A percentile compares a stretch with the other conserved stretches of the same genome.
These are phyloP conservation scores for Nomada goodeniana DNA, from an alignment of 2,888 invertebrate species.

Conservation along the genomic window DNA sequence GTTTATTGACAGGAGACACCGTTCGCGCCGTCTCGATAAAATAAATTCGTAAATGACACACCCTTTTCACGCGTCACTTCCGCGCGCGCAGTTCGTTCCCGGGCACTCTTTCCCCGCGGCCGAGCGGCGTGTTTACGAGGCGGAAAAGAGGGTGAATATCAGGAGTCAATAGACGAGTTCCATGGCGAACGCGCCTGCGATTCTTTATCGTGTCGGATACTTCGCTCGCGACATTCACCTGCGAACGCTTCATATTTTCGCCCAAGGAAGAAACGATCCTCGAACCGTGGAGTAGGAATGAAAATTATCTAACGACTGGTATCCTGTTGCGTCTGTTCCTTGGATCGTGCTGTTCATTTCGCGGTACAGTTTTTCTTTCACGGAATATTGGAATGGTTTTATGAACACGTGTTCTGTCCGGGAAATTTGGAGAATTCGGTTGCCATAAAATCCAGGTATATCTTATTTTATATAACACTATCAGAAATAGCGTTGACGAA, in stretches of 20 bases:
- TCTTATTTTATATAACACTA: too few relatives aligned
- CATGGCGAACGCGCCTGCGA: constrained; percentile 34
- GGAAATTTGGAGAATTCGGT: too few relatives aligned
- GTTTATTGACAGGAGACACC: constrained; percentile 29
- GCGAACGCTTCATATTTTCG: constrained; percentile 26
- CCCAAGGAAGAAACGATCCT: constrained; percentile 9
- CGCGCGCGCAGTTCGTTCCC: constrained; percentile 48
- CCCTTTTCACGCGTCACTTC: constrained; percentile 69
- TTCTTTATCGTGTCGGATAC: constrained; percentile 44
- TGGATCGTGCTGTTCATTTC: too few relatives aligned
- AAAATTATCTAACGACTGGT: constrained; percentile 8
- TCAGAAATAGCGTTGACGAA: too few relatives aligned
- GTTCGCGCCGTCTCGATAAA: constrained; percentile 54
- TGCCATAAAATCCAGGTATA: too few relatives aligned
- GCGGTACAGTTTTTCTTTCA: too few relatives aligned
- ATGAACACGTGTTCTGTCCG: too few relatives aligned
- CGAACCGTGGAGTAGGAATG: not conserved
- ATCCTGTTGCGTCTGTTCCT: constrained; percentile 1
- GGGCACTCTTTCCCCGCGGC: constrained; percentile 31
- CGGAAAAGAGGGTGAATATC: constrained; percentile 65
- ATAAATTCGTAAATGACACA: constrained; percentile 68
- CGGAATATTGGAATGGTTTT: too few relatives aligned
- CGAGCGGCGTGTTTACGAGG: constrained; percentile 64
- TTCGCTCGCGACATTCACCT: constrained; percentile 43
- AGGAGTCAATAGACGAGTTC: constrained; percentile 47